Percentiles rank a stretch among this genome's conserved stretches.
phyloP scores from a whole-genome alignment of 2,797 vertebrate species.

The Cossypha niveicapilla region DNA sequence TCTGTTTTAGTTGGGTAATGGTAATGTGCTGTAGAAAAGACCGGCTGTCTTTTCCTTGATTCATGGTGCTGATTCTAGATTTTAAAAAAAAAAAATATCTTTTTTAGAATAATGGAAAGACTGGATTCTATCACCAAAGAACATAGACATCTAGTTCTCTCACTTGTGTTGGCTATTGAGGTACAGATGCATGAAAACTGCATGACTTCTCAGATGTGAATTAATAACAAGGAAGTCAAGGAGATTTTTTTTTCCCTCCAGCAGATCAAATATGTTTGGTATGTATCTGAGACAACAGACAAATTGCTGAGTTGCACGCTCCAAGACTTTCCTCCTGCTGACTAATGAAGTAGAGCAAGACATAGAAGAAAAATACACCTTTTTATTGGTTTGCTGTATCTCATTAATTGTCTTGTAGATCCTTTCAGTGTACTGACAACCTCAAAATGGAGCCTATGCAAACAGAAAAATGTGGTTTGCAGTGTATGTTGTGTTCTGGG shows the following conservation, averaged over 20 bases:
- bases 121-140: not conserved
- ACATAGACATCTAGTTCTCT: not conserved
- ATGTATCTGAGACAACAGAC: slow-evolving; percentile 31
- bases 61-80: not conserved
- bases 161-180: not conserved
- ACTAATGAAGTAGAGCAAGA: slow-evolving; percentile 43
- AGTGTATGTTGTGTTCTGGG: not conserved
- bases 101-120: not conserved
- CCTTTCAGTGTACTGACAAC: not conserved
- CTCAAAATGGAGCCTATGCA: not conserved
- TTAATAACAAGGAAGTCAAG: not conserved
- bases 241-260: not conserved
- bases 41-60: not conserved
- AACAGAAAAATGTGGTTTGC: not conserved
- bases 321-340: slow-evolving; percentile 12
- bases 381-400: not conserved
- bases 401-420: slow-evolving; percentile 29
- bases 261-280: not conserved
- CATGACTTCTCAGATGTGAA: not conserved
- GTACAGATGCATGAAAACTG: not conserved
- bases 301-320: slow-evolving; percentile 18
- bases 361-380: slow-evolving; percentile 30
- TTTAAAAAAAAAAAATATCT: not conserved
- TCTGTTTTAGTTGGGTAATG: not conserved
- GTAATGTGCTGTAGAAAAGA: not conserved